Evolutionary conservation across 2,797 vertebrate species (phyloP), one percentile per base, ranked within the genome.

Genomic region (Sebastes hubbsi): DNA sequence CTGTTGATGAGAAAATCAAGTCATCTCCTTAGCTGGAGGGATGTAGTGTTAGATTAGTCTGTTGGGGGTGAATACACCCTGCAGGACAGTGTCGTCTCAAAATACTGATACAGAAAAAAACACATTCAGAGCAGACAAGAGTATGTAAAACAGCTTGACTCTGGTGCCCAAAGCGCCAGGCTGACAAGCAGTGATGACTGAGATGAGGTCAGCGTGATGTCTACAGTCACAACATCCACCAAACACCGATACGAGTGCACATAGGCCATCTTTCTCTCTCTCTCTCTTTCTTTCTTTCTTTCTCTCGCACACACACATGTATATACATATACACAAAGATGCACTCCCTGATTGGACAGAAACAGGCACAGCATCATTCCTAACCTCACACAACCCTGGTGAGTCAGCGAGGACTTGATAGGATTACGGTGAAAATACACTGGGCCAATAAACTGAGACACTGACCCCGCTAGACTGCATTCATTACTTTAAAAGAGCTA

Each of bases 1-100:
- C 10, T 38, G 90, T 90, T 91, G 92, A 92, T 90, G 93, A 92
- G 91, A 84, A 91, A 92, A 94, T 87, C 74, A 86, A 92, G 89
- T 88, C 91, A 92, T 92, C 91, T 92, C 91, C 89, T 81, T 77
- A 76, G 90, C 81, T 87, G 85, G 77, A 91, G 80, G 80, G 83
- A 88, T 86, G 90, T 69, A 58, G 78, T 72, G 83, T 85, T 86
- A 80, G 61, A 82, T 86, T 67, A 76, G 70, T 87, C 89, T 87
- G 85, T 80, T 66, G 38, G 89, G 65, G 84, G 87, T 88, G 90
- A 82, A 80, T 85, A 84, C 88, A 90, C 92, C 91, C 91, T 68
- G 79, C 55, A 86, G 81, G 77, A 89, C 80, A 81, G 73, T 61
- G 79, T 68, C 34, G 80, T 85, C 75, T 90, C 69, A 88, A 83